Percentiles rank a stretch among this genome's conserved stretches.
Evolutionary conservation across 2,888 invertebrate genomes (phyloP).

Genomic region (Drosophila emarginata): DNA sequence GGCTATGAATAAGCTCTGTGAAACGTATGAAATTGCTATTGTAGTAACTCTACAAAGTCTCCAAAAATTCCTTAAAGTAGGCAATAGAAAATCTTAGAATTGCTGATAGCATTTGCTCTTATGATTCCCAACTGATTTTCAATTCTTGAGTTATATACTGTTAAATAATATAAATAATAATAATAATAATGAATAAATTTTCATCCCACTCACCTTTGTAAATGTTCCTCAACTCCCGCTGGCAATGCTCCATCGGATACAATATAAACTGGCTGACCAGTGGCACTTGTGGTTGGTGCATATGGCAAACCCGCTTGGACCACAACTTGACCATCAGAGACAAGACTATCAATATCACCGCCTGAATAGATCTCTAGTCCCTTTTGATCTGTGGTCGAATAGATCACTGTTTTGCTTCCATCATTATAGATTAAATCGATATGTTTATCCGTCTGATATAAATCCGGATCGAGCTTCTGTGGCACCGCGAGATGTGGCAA

Average conservation of each 20-base stretch:
- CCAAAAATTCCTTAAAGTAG: background rate
- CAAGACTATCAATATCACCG: slow-evolving; percentile 81
- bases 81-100: background rate
- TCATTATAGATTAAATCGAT: slow-evolving; percentile 93
- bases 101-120: background rate
- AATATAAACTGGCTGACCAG: slow-evolving; percentile 82
- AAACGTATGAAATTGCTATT: background rate
- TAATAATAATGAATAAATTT: background rate
- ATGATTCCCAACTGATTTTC: background rate
- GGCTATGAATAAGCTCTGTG: background rate
- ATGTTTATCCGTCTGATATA: slow-evolving; percentile 84
- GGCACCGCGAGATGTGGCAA: slow-evolving; percentile 81
- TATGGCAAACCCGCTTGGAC: slow-evolving; percentile 82
- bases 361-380: slow-evolving; percentile 87
- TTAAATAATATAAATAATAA: background rate
- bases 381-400: slow-evolving; percentile 90
- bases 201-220: slow-evolving; percentile 81
- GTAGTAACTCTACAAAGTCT: background rate
- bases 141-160: background rate
- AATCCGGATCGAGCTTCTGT: slow-evolving; percentile 79
- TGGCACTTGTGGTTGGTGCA: slow-evolving; percentile 77
- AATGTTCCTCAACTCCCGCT: slow-evolving; percentile 80
- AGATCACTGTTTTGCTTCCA: slow-evolving; percentile 92
- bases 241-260: slow-evolving; percentile 80
- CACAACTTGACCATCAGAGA: slow-evolving; percentile 82